These are phyloP conservation scores for Tetranychus truncatus DNA, from an alignment of 2,888 invertebrate species.

Conservation along the genomic window DNA sequence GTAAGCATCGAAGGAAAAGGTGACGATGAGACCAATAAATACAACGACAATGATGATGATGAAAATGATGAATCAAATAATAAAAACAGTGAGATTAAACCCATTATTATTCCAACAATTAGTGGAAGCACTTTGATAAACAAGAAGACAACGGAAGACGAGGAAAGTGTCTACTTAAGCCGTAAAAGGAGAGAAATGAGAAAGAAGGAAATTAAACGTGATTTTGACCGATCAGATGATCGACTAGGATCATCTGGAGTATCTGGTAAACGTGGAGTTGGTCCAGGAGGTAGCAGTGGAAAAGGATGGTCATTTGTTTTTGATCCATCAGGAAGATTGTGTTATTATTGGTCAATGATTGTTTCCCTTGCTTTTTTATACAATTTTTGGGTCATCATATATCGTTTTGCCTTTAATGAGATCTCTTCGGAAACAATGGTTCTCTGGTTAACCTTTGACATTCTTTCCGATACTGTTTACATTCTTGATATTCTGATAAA, in stretches of 20 bases:
- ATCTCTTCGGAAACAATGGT: slow-evolving; percentile 64
- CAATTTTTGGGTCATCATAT: slow-evolving; percentile 95
- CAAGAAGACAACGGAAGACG: not conserved
- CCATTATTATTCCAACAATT: slow-evolving; percentile 4
- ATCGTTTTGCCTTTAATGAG: slow-evolving; percentile 95
- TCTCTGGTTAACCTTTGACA: slow-evolving; percentile 92
- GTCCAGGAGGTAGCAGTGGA: not conserved
- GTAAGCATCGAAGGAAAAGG: not conserved
- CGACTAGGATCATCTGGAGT: not conserved
- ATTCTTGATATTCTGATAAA: slow-evolving; percentile 88
- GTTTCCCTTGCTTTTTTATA: slow-evolving; percentile 87
- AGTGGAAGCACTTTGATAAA: not conserved
- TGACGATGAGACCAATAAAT: not conserved
- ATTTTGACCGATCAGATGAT: slow-evolving; percentile 32
- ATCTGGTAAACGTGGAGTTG: not conserved
- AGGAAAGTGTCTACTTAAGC: slow-evolving; percentile 6
- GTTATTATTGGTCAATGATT: slow-evolving; percentile 93
- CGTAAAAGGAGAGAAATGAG: slow-evolving; percentile 34
- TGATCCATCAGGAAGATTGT: slow-evolving; percentile 87
- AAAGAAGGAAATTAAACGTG: slow-evolving; percentile 34
- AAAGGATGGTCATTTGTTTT: slow-evolving; percentile 77
- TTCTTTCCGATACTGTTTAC: slow-evolving; percentile 87
- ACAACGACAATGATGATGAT: not conserved
- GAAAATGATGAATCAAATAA: not conserved
- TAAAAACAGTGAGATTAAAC: not conserved